Evolutionary conservation across 2,113 vertebrate species (phyloP).

Genomic region (Salvelinus fontinalis): DNA sequence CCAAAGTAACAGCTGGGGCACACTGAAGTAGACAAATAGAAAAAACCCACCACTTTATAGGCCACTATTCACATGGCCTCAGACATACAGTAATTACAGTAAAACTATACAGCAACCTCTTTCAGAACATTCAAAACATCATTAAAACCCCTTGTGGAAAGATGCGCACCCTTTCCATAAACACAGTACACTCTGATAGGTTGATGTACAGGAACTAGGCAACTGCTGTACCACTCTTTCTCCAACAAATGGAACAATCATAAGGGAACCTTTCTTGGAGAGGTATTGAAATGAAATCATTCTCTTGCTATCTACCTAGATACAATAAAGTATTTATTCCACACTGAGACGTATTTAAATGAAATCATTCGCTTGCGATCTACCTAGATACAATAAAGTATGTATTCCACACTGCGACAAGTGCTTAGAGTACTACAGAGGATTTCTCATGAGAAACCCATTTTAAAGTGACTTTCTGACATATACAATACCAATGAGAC

Average conservation of each 20-base stretch:
- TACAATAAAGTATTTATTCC: too few relatives aligned
- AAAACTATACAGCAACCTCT: constrained; percentile 28
- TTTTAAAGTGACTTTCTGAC: constrained; percentile 33
- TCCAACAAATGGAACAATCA: constrained; percentile 13
- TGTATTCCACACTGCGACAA: constrained; percentile 7
- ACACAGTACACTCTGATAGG: neutral
- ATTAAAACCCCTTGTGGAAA: neutral
- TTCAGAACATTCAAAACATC: constrained; percentile 7
- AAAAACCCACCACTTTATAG: neutral
- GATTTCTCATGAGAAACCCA: constrained; percentile 36
- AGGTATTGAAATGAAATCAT: constrained; percentile 29
- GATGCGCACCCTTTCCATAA: neutral
- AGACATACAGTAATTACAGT: constrained; percentile 41
- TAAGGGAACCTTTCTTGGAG: constrained; percentile 1
- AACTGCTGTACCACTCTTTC: constrained; percentile 8
- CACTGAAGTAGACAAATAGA: neutral
- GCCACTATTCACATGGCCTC: constrained; percentile 13
- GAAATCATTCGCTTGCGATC: constrained; percentile 11
- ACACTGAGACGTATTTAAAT: constrained; percentile 26
- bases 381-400: too few relatives aligned
- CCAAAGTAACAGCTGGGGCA: neutral
- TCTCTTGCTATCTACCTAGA: neutral
- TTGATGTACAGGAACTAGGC: neutral
- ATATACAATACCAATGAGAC: neutral
- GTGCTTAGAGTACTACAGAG: neutral